Base-by-base conservation (phyloP, 2,797 vertebrate genomes). In the Tapera naevia region DNA sequence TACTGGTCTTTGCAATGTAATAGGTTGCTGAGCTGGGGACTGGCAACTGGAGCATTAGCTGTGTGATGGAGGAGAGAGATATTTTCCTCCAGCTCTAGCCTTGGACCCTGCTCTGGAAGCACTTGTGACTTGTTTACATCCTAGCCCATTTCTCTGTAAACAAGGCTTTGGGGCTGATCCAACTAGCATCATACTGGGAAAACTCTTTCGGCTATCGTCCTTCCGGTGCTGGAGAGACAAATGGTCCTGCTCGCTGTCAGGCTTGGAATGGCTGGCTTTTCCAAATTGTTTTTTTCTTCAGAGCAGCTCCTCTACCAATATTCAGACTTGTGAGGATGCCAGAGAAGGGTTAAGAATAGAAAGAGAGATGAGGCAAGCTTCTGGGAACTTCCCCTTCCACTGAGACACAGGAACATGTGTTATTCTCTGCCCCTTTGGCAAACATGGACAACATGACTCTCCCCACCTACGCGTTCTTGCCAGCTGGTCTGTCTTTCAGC, bases 381-480 rank as follows among this genome's bases (percentile, higher is more conserved):
- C 94, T 95, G 94, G 95, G 88, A 95, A 87, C 93, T 94, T 95
- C 71, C 92, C 66, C 43, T 85, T 92, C 32, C 27, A 85, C 33
- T 0, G 23, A 96, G 74, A 76, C 88, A 64, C 41, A 80, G 78
- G 86, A 92, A 78, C 57, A 85, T 62, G 83, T 84, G 83, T 57
- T 95, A 43, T 85, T 95, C 78, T 94, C 95, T 95, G 92, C 91
- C 93, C 94, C 80, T 91, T 90, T 95, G 92, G 83, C 90, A 96
- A 93, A 82, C 74, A 60, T 0, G 39, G 86, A 45, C 91, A 70
- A 21, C 86, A 56, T 57, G 92, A 91, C 78, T 92, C 80, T 94
- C 92, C 80, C 88, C 96, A 93, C 91, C 81, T 84, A 86, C 53
- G 1, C 41, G 4, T 1, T 0, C 24, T 71, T 85, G 92, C 90